Evolutionary conservation across 1,140 invertebrate genomes (phyloP).

Genomic region (Solenopsis invicta): DNA sequence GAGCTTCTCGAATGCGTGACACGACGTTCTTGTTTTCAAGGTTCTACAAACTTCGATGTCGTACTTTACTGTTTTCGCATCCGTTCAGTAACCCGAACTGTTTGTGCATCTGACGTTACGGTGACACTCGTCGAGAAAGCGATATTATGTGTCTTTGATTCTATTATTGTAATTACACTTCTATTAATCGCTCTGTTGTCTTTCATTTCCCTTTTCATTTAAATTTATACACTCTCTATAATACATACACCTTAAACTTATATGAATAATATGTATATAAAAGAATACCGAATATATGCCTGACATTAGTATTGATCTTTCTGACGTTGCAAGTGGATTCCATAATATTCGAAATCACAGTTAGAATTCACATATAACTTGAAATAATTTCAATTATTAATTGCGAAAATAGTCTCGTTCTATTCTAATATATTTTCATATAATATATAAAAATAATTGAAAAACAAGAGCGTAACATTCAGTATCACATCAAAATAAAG

Average conservation of each 20-base stretch:
- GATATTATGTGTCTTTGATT: neutral
- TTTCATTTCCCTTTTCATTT: neutral
- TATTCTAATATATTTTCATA: neutral
- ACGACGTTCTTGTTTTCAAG: slow-evolving; percentile 7
- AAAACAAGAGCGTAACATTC: neutral
- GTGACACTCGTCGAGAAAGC: neutral
- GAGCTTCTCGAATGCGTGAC: neutral
- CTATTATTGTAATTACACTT: neutral
- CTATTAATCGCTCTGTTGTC: neutral
- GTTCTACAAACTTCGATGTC: slow-evolving; percentile 42
- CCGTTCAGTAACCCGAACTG: neutral
- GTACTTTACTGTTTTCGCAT: slow-evolving; percentile 34
- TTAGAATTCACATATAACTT: neutral
- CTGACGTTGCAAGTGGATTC: neutral
- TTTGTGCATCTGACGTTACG: neutral
- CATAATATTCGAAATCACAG: neutral
- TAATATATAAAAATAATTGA: neutral
- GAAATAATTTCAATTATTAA: neutral
- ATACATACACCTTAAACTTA: neutral
- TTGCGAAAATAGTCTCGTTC: neutral
- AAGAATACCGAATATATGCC: neutral
- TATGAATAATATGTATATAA: neutral
- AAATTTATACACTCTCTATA: neutral
- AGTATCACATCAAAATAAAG: neutral
- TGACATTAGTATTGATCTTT: neutral